These are phyloP conservation scores for Alligator sinensis DNA, from an alignment of 2,113 vertebrate species.

Conservation along the genomic window DNA sequence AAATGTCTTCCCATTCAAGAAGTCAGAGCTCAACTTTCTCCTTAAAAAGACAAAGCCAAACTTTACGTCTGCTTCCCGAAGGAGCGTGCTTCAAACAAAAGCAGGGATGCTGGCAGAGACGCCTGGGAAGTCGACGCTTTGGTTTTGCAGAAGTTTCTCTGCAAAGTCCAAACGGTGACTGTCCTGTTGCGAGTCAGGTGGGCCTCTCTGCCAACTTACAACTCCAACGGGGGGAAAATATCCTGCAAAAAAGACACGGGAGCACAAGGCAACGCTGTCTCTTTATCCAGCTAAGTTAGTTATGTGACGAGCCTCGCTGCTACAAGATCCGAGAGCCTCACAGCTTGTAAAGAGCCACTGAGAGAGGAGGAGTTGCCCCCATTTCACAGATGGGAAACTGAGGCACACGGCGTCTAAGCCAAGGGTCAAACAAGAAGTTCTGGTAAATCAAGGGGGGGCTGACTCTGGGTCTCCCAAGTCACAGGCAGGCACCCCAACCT, in stretches of 20 bases:
- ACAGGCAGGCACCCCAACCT: not conserved
- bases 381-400: not conserved
- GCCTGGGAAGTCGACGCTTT: not conserved
- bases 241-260: too few species aligned
- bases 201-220: too few species aligned
- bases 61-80: not conserved
- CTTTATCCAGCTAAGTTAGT: too few species aligned
- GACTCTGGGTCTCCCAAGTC: not conserved
- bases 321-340: too few species aligned
- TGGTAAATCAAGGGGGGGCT: not conserved
- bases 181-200: too few species aligned
- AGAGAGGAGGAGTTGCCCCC: not conserved
- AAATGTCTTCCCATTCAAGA: conserved; percentile 15
- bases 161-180: too few species aligned
- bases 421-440: not conserved
- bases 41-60: not conserved
- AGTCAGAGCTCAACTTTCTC: not conserved
- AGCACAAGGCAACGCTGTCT: too few species aligned
- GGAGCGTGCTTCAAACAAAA: not conserved
- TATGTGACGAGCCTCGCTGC: too few species aligned
- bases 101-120: not conserved
- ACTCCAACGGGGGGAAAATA: too few species aligned
- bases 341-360: not conserved
- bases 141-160: not conserved
- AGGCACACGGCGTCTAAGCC: not conserved